Base-by-base conservation (phyloP, 2,888 invertebrate species). In the Drosophila algonquin region DNA sequence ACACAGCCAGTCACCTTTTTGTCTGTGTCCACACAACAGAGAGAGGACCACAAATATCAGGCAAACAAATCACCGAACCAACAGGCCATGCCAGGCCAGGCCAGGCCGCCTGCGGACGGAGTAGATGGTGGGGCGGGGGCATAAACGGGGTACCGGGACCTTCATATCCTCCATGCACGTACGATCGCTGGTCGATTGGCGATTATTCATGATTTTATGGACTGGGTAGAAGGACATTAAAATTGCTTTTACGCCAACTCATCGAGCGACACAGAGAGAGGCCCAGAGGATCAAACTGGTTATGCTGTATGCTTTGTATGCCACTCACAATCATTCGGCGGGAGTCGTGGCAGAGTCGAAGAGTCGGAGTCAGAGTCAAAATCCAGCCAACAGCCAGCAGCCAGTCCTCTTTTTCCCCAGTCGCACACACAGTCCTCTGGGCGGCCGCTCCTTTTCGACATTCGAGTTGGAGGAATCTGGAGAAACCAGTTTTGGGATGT, bases 121-220 rank as follows among this genome's bases (percentile, higher is more conserved):
- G 47, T 30, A 16, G 45, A 10, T 51, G 21, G 40, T 57, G 52
- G 24, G 51, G 1, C 2, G 30, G 8, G 35, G 9, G 47, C 58
- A 47, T 54, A 32, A 54, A 59, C 50, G 21, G 55, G 46, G 52
- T 58, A 50, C 61, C 16, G 54, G 54, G 54, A 12, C 63, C 30
- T 51, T 35, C 71, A 55, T 71, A 63, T 73, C 47, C 55, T 65
- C 56, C 80, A 80, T 77, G 80, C 82, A 82, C 85, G 85, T 82
- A 86, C 40, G 40, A 40, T n/a, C 24, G 53, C 44, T 51, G 63
- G 40, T 65, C 67, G 67, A 67, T 68, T 67, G 57, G 60, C 65
- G 84, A 85, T 87, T 87, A 84, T 86, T 88, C 86, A 88, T 84
- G 85, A 83, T 77, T 88, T 84, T 88, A 84, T 88, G 88, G 87